phyloP scores from a whole-genome alignment of 2,113 vertebrate species.

The Myanophis thanlyinensis region DNA sequence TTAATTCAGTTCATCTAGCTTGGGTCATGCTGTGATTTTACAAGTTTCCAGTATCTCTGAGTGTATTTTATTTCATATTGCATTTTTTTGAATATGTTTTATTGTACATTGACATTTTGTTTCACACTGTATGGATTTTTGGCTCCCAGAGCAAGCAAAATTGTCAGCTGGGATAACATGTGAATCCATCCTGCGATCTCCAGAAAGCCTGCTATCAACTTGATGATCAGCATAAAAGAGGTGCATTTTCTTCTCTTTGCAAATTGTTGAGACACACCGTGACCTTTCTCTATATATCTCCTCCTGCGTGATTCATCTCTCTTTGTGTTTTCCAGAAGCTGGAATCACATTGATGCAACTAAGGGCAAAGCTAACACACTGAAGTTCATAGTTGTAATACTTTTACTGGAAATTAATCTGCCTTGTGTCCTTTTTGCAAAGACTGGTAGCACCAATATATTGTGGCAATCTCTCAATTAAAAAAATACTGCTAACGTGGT shows the following conservation, averaged over 20 bases:
- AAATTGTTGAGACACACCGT: not conserved
- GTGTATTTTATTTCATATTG: not conserved
- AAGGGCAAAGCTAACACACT: not conserved
- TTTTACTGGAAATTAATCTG: not conserved
- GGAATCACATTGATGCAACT: not conserved
- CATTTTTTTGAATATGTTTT: not conserved
- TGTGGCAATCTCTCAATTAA: not conserved
- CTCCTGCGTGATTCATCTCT: slow-evolving; percentile 11
- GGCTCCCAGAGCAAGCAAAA: not conserved
- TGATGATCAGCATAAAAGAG: not conserved
- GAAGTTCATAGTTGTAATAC: not conserved
- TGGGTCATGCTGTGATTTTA: not conserved
- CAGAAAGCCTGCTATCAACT: not conserved
- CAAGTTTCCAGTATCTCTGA: not conserved
- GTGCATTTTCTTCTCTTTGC: slow-evolving; percentile 1
- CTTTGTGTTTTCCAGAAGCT: not conserved
- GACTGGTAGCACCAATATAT: too few relatives aligned
- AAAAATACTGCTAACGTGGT: not conserved
- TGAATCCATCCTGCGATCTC: not conserved
- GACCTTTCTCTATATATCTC: slow-evolving; percentile 17
- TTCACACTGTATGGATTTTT: too few relatives aligned
- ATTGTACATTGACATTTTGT: not conserved
- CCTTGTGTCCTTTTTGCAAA: not conserved
- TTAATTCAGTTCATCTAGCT: too few relatives aligned
- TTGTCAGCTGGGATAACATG: not conserved